Base-by-base conservation (phyloP, 2,888 invertebrate genomes). In the Acleris literana region DNA sequence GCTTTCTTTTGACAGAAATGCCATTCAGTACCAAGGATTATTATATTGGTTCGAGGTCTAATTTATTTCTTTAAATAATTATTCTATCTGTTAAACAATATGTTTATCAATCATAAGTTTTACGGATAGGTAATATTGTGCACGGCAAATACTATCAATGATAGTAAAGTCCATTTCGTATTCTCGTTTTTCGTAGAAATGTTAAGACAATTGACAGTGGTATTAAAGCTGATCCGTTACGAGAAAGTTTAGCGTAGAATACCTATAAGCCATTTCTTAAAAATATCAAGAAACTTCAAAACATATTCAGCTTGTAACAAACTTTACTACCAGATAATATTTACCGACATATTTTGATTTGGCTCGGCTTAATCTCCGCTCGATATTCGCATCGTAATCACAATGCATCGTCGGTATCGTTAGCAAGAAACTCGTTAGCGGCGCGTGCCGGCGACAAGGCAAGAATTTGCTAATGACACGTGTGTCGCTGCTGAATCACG, bases 401-500 rank as follows among this genome's bases (percentile, higher is more conserved):
- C 74, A 75, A 73, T 74, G 72, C 72, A 74, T 70, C 74, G 70
- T 69, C 48, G 63, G 54, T 57, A 85, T 90, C 88, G 88, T 90
- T 90, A 90, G 87, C 83, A 85, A 82, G 87, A 82, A 84, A 85
- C 91, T 91, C 90, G 91, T 92, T 92, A 91, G 88, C 82, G 84
- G 82, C 86, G 87, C 87, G 86, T 87, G 87, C 83, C 84, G 84
- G 74, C 86, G 88, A 89, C 89, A 88, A 84, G 83, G 85, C 87
- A 88, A 90, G 89, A 89, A 91, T 91, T 88, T 84, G 87, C 87
- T 91, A 91, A 92, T 90, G 90, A 90, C 88, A 86, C 82, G 52
- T 61, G 46, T 64, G 39, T 13, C 39, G 64, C 33, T 18, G 61
- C 57, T 51, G 51, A 46, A 29, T 56, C 52, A 48, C 48, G 61